Conservation (phyloP, 1,140 invertebrate genomes). For the Homarus americanus region DNA sequence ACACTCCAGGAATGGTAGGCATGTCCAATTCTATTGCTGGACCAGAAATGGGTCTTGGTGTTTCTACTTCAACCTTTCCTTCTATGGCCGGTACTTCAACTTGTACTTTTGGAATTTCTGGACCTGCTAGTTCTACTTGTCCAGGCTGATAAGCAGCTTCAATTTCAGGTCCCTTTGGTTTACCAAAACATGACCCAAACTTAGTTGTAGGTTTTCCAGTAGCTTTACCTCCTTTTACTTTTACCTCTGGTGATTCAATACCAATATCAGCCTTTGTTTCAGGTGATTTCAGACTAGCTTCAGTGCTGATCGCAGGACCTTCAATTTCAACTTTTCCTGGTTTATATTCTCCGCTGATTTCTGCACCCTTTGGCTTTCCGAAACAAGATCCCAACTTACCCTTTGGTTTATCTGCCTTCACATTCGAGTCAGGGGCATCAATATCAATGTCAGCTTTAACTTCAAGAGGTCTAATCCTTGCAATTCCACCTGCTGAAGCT, state of each 20-base stretch:
- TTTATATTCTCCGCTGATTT: constrained; percentile 41
- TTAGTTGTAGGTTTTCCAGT: constrained; percentile 30
- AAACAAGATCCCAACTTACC: constrained; percentile 54
- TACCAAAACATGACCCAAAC: constrained; percentile 64
- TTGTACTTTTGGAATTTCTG: constrained; percentile 28
- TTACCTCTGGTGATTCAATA: constrained; percentile 19
- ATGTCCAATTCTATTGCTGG: constrained; percentile 40
- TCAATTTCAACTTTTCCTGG: constrained; percentile 39
- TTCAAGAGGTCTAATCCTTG: background rate
- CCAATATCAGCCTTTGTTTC: background rate
- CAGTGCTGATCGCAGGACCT: constrained; percentile 16
- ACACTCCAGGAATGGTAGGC: constrained; percentile 30
- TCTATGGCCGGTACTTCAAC: constrained; percentile 16
- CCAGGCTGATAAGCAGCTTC: constrained; percentile 20
- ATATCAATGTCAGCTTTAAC: background rate
- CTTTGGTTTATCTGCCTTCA: constrained; percentile 17
- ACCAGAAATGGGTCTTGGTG: background rate
- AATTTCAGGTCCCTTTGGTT: constrained; percentile 40
- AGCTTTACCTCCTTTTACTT: constrained; percentile 28
- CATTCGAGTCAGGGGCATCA: background rate
- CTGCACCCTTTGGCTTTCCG: constrained; percentile 37
- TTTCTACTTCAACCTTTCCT: constrained; percentile 26
- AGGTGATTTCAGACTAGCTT: constrained; percentile 20
- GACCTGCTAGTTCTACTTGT: constrained; percentile 20
- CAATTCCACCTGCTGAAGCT: constrained; percentile 3